Percentiles rank a stretch among this genome's conserved stretches.
These are phyloP conservation scores for Rhorus exstirpatorius DNA, from an alignment of 2,888 invertebrate species.

Conservation along the genomic window DNA sequence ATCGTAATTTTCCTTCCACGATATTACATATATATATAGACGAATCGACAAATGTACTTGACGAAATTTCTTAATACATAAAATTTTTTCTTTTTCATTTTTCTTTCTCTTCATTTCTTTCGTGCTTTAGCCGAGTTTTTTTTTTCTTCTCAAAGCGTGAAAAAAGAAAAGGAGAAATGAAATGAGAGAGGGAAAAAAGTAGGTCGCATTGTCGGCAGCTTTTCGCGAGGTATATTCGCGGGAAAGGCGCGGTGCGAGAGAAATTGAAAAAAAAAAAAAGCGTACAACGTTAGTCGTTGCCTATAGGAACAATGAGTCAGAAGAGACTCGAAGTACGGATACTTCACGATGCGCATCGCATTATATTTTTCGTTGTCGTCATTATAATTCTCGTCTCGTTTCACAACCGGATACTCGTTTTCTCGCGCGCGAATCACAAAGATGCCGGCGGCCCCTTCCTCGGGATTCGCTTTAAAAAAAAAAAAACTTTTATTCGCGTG, in stretches of 20 bases:
- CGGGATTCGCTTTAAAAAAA: not conserved
- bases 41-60: not conserved
- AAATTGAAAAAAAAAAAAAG: constrained; percentile 47
- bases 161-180: too few relatives aligned
- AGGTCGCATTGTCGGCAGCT: constrained; percentile 44
- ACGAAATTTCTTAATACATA: constrained; percentile 30
- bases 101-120: not conserved
- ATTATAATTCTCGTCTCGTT: constrained; percentile 35
- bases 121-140: constrained; percentile 10
- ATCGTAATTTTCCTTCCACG: too few relatives aligned
- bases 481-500: not conserved
- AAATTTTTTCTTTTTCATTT: constrained; percentile 2
- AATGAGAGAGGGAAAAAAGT: constrained; percentile 38
- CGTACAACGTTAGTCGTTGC: constrained; percentile 39
- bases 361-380: constrained; percentile 30
- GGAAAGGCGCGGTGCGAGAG: constrained; percentile 21
- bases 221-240: constrained; percentile 35
- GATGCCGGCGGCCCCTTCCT: too few relatives aligned
- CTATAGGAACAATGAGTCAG: constrained; percentile 34
- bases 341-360: constrained; percentile 33
- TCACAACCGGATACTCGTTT: constrained; percentile 9
- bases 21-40: too few relatives aligned
- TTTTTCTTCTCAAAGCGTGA: constrained; percentile 30
- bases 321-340: constrained; percentile 49
- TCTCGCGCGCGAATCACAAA: not conserved